These are phyloP conservation scores for Epizoanthus stellaris DNA, from an alignment of 92 coral and sea anemone species.

Conservation along the genomic window DNA sequence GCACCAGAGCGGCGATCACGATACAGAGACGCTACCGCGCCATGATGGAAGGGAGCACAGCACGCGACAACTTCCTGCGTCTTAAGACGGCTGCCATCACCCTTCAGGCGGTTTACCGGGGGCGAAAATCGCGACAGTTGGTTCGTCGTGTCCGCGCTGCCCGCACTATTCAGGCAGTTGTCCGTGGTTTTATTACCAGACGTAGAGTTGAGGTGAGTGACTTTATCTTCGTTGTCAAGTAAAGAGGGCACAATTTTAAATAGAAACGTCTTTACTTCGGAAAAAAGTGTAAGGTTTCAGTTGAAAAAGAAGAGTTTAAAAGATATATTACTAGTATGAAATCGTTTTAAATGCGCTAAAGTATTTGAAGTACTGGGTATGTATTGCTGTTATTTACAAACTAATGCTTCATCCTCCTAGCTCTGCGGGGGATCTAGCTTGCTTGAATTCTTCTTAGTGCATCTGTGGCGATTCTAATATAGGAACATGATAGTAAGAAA, in stretches of 20 bases:
- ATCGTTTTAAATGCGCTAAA: too few relatives aligned
- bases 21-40: conserved; percentile 83
- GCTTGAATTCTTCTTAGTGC: too few relatives aligned
- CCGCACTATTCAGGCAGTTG: conserved; percentile 68
- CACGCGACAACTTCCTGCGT: conserved; percentile 59
- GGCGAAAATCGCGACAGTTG: conserved; percentile 65
- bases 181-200: conserved; percentile 77
- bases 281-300: too few relatives aligned
- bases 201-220: conserved; percentile 69
- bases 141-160: conserved; percentile 67
- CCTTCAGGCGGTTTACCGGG: conserved; percentile 86
- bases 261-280: too few relatives aligned
- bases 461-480: too few relatives aligned
- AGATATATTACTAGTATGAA: too few relatives aligned
- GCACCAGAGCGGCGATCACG: conserved; percentile 54
- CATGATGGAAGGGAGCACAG: conserved; percentile 34
- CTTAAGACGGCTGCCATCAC: conserved; percentile 58
- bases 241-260: background rate
- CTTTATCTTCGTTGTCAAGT: background rate
- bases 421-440: too few relatives aligned
- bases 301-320: too few relatives aligned
- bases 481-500: too few relatives aligned
- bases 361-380: too few relatives aligned
- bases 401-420: too few relatives aligned
- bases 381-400: too few relatives aligned